phyloP scores from a whole-genome alignment of 2,888 invertebrate genomes.

The Agonum fuliginosum region DNA sequence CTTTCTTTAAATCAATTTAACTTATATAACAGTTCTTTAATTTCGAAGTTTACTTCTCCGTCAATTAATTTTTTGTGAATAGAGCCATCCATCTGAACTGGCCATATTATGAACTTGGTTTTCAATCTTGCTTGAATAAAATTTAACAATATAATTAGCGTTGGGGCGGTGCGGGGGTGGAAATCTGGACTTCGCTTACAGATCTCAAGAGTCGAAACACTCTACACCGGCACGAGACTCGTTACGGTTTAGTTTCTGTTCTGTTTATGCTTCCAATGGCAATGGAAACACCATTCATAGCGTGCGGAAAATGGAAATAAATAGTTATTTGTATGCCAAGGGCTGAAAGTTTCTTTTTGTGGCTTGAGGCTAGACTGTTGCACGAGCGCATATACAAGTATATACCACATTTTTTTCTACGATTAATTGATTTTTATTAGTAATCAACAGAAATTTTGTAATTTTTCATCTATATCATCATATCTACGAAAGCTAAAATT shows the following conservation, averaged over 20 bases:
- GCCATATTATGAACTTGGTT: not conserved
- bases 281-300: not conserved
- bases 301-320: not conserved
- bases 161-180: not conserved
- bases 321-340: not conserved
- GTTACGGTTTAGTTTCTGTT: conserved; percentile 48
- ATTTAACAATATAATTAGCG: conserved; percentile 40
- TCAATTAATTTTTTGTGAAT: not conserved
- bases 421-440: no score
- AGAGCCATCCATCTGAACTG: not conserved
- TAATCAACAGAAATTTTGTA: no score
- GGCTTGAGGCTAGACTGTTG: no score
- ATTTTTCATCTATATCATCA: no score
- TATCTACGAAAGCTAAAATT: no score
- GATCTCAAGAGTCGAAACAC: not conserved
- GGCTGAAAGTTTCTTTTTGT: no score
- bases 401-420: no score
- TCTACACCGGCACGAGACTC: not conserved
- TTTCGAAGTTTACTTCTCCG: no score
- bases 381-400: no score
- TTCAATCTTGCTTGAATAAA: conserved; percentile 4
- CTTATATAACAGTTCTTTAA: no score
- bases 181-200: not conserved
- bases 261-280: conserved; percentile 10
- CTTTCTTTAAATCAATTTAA: no score